Evolutionary conservation across 2,797 vertebrate genomes (phyloP), one percentile per base, ranked within the genome.

Genomic region (Muscicapa comitata): DNA sequence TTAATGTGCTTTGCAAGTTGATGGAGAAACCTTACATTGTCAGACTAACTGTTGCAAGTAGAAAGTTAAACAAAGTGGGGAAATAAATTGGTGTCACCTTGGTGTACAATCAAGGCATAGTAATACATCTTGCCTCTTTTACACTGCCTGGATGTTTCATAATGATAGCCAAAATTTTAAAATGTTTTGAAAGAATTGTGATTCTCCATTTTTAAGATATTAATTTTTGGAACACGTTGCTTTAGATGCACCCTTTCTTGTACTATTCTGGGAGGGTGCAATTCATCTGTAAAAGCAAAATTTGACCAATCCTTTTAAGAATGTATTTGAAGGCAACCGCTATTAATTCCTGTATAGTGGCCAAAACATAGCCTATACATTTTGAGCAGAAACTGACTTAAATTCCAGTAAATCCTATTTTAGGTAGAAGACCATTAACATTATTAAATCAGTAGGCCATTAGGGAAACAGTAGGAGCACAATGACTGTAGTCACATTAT

Each of bases 401-500:
- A 68, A 90, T 72, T 62, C 26, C 62, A 58, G 50, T 47, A 90
- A 88, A 90, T 72, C 24, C 42, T 86, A 75, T 88, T 90, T 94
- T 93, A 63, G 45, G 26, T 57, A 92, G 89, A 87, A 73, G 33
- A 35, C 48, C 78, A 87, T 91, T 91, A 86, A 63, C 40, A 42
- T 94, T 91, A 95, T 91, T 87, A 73, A 92, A 94, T 91, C 86
- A 82, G 45, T 28, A 63, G 66, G 48, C 65, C 50, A 86, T 95
- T 93, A 95, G n/a, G 78, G n/a, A 91, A 93, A 85, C 28, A 50
- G 38, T 42, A 84, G 48, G n/a, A 82, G 53, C 33, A 76, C 40
- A 61, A 45, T 33, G 83, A 67, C n/a, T 53, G 8, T 38, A 57
- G 63, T 42, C 67, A 55, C 47, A 76, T 94, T 79, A 72, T 66